These are phyloP conservation scores for Saturnia japonica DNA, from an alignment of 2,888 invertebrate species.

Conservation along the genomic window DNA sequence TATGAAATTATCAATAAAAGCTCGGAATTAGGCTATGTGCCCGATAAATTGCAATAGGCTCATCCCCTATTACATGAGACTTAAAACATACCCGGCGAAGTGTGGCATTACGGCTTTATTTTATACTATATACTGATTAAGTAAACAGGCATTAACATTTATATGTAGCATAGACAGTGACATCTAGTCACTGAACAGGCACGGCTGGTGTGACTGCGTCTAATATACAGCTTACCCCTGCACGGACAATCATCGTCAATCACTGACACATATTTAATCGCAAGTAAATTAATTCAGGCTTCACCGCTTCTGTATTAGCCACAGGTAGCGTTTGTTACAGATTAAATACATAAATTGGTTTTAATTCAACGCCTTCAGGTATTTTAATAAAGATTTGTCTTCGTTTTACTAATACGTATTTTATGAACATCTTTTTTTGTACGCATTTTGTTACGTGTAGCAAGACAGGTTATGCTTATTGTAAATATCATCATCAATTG, in stretches of 20 bases:
- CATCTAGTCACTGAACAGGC: constrained; percentile 18
- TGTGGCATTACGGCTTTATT: no score
- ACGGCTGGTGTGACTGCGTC: constrained; percentile 54
- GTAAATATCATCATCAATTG: background rate
- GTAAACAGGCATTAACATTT: background rate
- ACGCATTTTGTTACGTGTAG: background rate
- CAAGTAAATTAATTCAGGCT: constrained; percentile 74
- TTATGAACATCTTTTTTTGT: background rate
- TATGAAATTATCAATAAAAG: no score
- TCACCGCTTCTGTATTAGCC: constrained; percentile 6
- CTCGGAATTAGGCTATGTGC: no score
- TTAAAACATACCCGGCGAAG: no score
- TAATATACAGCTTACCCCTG: constrained; percentile 74
- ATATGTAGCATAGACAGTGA: background rate
- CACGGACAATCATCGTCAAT: constrained; percentile 71
- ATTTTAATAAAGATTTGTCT: background rate
- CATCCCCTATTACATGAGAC: no score
- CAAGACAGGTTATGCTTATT: no score
- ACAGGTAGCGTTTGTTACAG: constrained; percentile 6
- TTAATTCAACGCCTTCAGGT: background rate
- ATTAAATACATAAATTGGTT: constrained; percentile 3
- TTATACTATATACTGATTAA: no score
- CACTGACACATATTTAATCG: constrained; percentile 75
- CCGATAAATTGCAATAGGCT: no score
- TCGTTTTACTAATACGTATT: background rate